Conservation (phyloP, 2,888 invertebrate genomes). For the Acanthacorydalis orientalis region DNA sequence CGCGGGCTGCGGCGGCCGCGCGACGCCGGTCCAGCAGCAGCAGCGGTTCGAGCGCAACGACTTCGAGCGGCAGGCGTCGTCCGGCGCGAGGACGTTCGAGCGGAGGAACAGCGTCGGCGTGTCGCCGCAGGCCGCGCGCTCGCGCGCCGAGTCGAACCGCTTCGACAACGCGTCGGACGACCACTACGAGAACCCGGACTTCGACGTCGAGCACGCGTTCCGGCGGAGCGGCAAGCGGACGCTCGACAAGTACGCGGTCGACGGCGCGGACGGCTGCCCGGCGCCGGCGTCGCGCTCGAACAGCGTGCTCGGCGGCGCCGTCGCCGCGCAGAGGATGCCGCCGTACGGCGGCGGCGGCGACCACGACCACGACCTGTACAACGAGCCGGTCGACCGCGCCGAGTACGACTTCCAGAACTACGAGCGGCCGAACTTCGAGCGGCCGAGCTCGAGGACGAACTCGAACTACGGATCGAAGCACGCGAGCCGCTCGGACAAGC, state of each 20-base stretch:
- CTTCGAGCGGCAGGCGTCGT: neutral
- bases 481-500: constrained; percentile 10
- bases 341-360: neutral
- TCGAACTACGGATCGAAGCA: constrained; percentile 11
- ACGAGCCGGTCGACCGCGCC: constrained; percentile 22
- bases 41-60: constrained; percentile 2
- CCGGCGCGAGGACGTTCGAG: neutral
- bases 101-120: neutral
- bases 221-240: neutral
- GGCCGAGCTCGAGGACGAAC: constrained; percentile 13
- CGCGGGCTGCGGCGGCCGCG: constrained; percentile 27
- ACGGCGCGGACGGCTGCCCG: neutral
- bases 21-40: constrained; percentile 28
- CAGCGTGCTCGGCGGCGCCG: neutral
- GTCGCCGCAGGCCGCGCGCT: neutral
- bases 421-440: constrained; percentile 39
- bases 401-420: constrained; percentile 32
- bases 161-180: constrained; percentile 14
- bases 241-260: neutral
- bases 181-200: constrained; percentile 29
- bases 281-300: constrained; percentile 1
- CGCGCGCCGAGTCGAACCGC: neutral
- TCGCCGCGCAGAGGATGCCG: neutral
- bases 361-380: constrained; percentile 17
- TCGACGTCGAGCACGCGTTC: constrained; percentile 17